Percentiles rank a stretch among this genome's conserved stretches.
Evolutionary conservation across 2,113 vertebrate genomes (phyloP).

Genomic region (Xenotilapia longispinis): DNA sequence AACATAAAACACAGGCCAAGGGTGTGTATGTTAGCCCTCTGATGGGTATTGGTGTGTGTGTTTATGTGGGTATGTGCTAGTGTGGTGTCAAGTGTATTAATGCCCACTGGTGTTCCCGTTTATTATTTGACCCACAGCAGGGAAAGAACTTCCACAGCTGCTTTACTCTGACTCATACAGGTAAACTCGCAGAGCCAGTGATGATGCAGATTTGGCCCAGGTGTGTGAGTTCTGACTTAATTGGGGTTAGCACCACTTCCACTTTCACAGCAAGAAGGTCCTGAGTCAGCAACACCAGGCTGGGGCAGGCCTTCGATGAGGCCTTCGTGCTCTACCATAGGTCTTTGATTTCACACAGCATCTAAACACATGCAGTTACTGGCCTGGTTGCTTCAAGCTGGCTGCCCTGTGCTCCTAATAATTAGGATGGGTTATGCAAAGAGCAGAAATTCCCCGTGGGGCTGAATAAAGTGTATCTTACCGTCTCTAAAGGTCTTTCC

Average conservation of each 20-base stretch:
- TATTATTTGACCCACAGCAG: slow-evolving; percentile 8
- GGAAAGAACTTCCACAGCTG: background rate
- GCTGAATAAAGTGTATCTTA: background rate
- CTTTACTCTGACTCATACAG: slow-evolving; percentile 12
- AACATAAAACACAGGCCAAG: background rate
- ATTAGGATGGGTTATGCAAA: background rate
- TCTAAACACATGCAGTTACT: background rate
- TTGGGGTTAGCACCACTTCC: background rate
- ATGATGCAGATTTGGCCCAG: background rate
- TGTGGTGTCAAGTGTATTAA: background rate
- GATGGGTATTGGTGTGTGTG: background rate
- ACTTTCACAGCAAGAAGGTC: background rate
- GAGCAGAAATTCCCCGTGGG: accelerated
- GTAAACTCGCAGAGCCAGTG: background rate
- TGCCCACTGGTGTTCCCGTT: background rate
- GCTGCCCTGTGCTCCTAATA: background rate
- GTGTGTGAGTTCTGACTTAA: background rate
- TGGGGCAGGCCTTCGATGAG: background rate
- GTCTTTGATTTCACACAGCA: accelerated
- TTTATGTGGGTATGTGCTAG: background rate
- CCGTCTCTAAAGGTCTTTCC: background rate
- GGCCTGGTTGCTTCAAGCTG: background rate
- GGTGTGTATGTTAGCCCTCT: background rate
- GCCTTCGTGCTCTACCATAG: accelerated
- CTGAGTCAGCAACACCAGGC: background rate